phyloP scores from a whole-genome alignment of 2,888 invertebrate genomes.

The Deroplatys truncata region DNA sequence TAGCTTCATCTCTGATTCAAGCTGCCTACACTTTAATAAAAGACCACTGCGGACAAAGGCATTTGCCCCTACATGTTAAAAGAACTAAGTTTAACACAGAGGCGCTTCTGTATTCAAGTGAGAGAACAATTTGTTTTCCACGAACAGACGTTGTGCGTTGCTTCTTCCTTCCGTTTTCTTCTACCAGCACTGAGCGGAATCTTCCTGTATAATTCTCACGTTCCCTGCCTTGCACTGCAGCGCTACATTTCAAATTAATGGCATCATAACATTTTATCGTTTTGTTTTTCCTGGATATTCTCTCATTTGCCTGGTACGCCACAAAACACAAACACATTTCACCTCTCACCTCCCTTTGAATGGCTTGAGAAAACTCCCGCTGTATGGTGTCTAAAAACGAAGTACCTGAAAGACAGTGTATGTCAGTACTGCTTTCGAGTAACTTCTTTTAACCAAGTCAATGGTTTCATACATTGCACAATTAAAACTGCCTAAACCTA shows the following conservation, averaged over 20 bases:
- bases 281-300: slow-evolving; percentile 12
- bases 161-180: not conserved
- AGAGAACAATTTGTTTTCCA: not conserved
- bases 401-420: not conserved
- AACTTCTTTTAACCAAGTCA: too few relatives aligned
- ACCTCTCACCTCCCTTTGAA: not conserved
- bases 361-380: not conserved
- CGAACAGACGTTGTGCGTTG: not conserved
- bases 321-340: slow-evolving; percentile 18
- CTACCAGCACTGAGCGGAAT: not conserved
- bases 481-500: too few relatives aligned
- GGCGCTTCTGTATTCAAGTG: not conserved
- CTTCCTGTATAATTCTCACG: not conserved
- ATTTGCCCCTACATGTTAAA: not conserved
- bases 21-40: too few relatives aligned
- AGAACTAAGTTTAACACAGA: not conserved
- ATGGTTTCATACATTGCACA: too few relatives aligned
- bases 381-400: not conserved
- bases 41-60: too few relatives aligned
- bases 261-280: slow-evolving; percentile 23
- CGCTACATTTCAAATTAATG: slow-evolving; percentile 18
- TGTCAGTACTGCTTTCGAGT: too few relatives aligned
- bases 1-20: too few relatives aligned
- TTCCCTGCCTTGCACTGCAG: not conserved
- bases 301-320: slow-evolving; percentile 23